A percentile compares a stretch with the other conserved stretches of the same genome.
These are phyloP conservation scores for Diadema setosum DNA, from an alignment of 35 echinoderm and acorn worm genomes.

Conservation along the genomic window DNA sequence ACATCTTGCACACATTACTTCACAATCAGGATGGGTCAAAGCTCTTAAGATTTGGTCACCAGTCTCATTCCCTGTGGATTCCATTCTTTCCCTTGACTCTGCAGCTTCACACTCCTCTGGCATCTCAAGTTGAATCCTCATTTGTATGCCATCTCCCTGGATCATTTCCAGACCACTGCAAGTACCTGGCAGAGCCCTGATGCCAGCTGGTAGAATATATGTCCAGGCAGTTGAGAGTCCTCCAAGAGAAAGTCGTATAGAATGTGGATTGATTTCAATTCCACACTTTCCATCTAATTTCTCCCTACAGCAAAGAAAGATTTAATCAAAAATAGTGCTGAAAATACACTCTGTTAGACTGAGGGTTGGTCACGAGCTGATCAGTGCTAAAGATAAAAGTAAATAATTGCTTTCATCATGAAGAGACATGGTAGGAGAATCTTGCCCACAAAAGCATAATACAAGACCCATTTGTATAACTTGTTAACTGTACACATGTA, in stretches of 20 bases:
- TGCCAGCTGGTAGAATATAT: neutral
- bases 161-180: slow-evolving; percentile 45
- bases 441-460: too few relatives aligned
- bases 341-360: neutral
- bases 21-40: neutral
- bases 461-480: too few relatives aligned
- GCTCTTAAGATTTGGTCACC: neutral
- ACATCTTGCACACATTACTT: neutral
- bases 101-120: neutral
- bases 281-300: neutral
- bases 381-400: too few relatives aligned
- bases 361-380: too few relatives aligned
- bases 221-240: neutral
- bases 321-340: neutral
- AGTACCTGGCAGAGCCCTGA: slow-evolving; percentile 8
- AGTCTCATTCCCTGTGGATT: neutral
- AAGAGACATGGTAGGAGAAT: neutral
- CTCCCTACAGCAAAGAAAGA: neutral
- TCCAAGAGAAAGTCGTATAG: neutral
- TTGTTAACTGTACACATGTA: too few relatives aligned
- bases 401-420: neutral
- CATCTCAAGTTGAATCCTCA: slow-evolving; percentile 46
- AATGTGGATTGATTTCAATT: neutral
- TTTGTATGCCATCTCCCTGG: slow-evolving; percentile 38
- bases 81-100: neutral